Evolutionary conservation across 2,888 invertebrate genomes (phyloP).

Genomic region (Acrocyrtus sp.): DNA sequence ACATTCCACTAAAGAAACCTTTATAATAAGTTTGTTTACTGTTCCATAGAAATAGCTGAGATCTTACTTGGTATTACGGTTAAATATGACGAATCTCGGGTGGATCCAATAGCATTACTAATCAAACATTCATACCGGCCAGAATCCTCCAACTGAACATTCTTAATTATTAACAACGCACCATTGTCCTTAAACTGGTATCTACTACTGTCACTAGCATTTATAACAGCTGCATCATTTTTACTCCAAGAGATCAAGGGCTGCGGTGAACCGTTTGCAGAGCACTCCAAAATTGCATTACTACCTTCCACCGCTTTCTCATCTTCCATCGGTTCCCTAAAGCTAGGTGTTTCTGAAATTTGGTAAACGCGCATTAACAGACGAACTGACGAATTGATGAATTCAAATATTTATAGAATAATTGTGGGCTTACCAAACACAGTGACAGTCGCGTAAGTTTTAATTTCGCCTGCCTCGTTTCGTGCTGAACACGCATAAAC

Average conservation of each 20-base stretch:
- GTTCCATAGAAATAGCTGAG: too few relatives aligned
- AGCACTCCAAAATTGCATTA: conserved; percentile 87
- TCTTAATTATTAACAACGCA: conserved; percentile 87
- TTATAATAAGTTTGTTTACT: too few relatives aligned
- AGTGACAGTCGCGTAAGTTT: conserved; percentile 85
- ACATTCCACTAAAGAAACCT: too few relatives aligned
- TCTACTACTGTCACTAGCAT: conserved; percentile 71
- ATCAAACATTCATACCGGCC: conserved; percentile 92
- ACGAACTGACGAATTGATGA: neutral
- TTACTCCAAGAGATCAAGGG: conserved; percentile 87
- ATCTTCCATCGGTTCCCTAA: conserved; percentile 85
- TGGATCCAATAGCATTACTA: conserved; percentile 84
- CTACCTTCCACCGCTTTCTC: conserved; percentile 85
- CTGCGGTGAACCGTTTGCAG: conserved; percentile 85
- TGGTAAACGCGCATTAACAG: neutral
- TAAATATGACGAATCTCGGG: conserved; percentile 77
- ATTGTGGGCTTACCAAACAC: conserved; percentile 71
- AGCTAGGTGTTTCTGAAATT: conserved; percentile 84
- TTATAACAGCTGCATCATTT: conserved; percentile 74
- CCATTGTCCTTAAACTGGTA: conserved; percentile 89
- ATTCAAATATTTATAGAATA: neutral
- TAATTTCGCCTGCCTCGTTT: conserved; percentile 87
- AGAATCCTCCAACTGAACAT: conserved; percentile 80
- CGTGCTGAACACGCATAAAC: conserved; percentile 93
- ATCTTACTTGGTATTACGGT: conserved; percentile 72